Percentiles rank a stretch among this genome's conserved stretches.
phyloP scores from a whole-genome alignment of 2,797 vertebrate species.

The Loris lydekkerianus region DNA sequence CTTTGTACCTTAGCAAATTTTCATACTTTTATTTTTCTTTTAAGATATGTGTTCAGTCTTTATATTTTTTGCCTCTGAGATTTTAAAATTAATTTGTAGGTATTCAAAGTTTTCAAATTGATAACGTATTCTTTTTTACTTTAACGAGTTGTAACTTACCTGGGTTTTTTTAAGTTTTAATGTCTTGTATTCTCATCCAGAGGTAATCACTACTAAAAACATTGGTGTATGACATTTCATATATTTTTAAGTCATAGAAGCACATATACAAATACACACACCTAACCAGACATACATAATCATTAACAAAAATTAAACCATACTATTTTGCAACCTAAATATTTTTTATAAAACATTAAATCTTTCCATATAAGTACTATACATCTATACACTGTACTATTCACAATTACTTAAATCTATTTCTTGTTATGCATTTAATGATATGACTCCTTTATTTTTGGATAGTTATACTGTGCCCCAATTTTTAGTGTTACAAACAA shows the following conservation, averaged over 20 bases:
- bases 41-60: neutral
- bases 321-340: neutral
- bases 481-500: neutral
- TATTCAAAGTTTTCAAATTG: neutral
- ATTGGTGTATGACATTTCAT: neutral
- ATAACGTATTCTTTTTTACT: neutral
- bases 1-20: neutral
- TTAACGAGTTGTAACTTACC: neutral
- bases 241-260: neutral
- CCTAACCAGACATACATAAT: too few species aligned
- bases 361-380: neutral
- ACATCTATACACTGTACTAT: neutral
- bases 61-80: neutral
- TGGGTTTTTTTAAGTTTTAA: neutral
- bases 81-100: slow-evolving; percentile 5
- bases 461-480: neutral
- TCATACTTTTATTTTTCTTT: neutral
- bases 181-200: neutral
- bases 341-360: neutral
- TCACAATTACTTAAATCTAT: neutral
- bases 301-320: neutral
- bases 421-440: neutral
- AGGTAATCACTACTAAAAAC: neutral
- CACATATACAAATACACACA: neutral
- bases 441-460: neutral